These are phyloP conservation scores for Nematostella vectensis DNA, from an alignment of 92 coral and sea anemone genomes.

Conservation along the genomic window DNA sequence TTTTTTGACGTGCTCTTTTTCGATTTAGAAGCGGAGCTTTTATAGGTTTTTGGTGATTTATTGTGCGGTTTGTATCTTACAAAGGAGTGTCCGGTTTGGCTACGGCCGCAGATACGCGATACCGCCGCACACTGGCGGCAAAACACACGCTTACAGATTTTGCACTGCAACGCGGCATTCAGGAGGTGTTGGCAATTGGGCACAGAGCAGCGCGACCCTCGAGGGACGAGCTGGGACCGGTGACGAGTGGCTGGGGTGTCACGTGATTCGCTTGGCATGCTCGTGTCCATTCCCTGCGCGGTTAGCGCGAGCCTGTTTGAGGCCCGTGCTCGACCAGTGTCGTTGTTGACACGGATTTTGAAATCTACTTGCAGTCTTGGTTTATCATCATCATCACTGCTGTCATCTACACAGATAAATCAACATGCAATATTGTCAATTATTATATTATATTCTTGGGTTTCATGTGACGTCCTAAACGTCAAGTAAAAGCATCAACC, in stretches of 20 bases:
- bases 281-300: background rate
- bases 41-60: background rate
- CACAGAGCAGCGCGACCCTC: conserved; percentile 46
- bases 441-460: no score
- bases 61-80: conserved; percentile 17
- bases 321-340: conserved; percentile 24
- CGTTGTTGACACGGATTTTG: conserved; percentile 45
- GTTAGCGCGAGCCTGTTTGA: conserved; percentile 14
- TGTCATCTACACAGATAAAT: background rate
- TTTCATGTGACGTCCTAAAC: no score
- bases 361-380: conserved; percentile 30
- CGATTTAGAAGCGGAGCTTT: background rate
- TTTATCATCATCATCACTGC: conserved; percentile 16
- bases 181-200: conserved; percentile 48
- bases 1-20: conserved; percentile 1
- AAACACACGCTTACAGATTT: conserved; percentile 40
- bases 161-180: conserved; percentile 39
- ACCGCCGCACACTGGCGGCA: conserved; percentile 48
- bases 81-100: conserved; percentile 43
- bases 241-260: background rate
- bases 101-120: conserved; percentile 32
- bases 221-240: background rate
- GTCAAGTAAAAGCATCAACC: no score
- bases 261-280: conserved; percentile 5
- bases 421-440: background rate